Base-by-base conservation (phyloP, 2,113 vertebrate species). In the Chloropsis hardwickii region DNA sequence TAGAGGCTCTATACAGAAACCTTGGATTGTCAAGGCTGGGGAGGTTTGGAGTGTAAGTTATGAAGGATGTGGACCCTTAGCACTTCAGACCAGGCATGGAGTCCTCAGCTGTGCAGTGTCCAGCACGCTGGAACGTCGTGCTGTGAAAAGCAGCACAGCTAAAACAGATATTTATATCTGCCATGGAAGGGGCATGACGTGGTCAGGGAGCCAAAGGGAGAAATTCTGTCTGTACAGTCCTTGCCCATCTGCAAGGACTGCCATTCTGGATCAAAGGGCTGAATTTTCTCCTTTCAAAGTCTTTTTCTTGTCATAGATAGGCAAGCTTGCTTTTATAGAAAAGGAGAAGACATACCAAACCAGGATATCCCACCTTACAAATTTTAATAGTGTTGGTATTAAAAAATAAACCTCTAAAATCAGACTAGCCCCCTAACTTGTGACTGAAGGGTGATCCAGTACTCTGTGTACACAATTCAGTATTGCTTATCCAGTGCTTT, bases 181-280 rank as follows among this genome's bases (percentile, higher is more conserved):
- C 69, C 0, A 1, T 3, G 2, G 21, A 47, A 81, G 37, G 60
- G 72, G 19, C 22, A 13, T 5, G 33, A 28, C 9, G 11, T 0
- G 4, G 42, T 48, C 86, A 76, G 60, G 50, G 69, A 92, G 45
- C 51, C 50, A 37, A 31, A 51, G 60, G 88, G 77, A 65, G 57
- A 64, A 48, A 60, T 57, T 56, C 58, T 90, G 31, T 47, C 44
- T 64, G 17, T 22, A 7, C 39, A 44, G 20, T 10, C 83, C 60
- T 35, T 86, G 44, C 57, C 60, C 11, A 12, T 73, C 69, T 92
- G 72, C 48, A 83, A 53, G 18, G 42, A 53, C 50, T 86, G 54
- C 25, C 29, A 15, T 39, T 82, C 45, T 45, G 66, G 11, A 92
- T 77, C 44, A 86, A 72, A 92, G 50, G 20, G n/a, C n/a, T 90